phyloP scores from a whole-genome alignment of 2,797 vertebrate species.

The Rallus crepitans region DNA sequence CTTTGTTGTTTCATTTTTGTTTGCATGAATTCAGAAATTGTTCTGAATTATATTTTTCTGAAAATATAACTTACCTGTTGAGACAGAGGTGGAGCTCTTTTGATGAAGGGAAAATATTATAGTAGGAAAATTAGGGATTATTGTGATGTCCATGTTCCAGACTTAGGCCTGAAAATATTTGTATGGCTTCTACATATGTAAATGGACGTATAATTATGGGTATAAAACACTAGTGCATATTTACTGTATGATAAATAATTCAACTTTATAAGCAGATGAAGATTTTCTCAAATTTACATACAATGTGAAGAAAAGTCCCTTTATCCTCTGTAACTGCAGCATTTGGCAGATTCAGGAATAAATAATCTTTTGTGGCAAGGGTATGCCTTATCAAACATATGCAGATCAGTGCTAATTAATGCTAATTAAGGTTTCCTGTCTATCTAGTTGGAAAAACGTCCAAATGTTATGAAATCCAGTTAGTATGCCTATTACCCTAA shows the following conservation, averaged over 20 bases:
- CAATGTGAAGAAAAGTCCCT: constrained; percentile 79
- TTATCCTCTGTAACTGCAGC: constrained; percentile 80
- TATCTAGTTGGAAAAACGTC: constrained; percentile 88
- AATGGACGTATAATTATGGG: constrained; percentile 55
- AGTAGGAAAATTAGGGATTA: neutral
- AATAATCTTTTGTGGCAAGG: constrained; percentile 88
- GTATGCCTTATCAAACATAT: constrained; percentile 92
- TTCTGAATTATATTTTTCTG: neutral
- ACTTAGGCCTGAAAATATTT: constrained; percentile 12
- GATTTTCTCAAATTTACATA: constrained; percentile 81
- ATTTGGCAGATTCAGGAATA: constrained; percentile 87
- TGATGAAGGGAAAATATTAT: neutral
- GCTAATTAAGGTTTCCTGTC: constrained; percentile 91
- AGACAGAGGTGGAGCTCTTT: neutral
- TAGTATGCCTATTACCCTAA: constrained; percentile 89
- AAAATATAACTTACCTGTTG: neutral
- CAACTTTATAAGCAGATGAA: constrained; percentile 78
- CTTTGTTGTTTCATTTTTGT: neutral
- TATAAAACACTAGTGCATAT: constrained; percentile 59
- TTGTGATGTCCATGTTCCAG: neutral
- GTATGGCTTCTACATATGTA: constrained; percentile 66
- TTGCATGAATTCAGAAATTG: neutral
- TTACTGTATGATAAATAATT: constrained; percentile 78
- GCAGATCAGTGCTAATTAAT: constrained; percentile 94
- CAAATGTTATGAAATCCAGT: constrained; percentile 92